Evolutionary conservation across 1,140 invertebrate species (phyloP), one percentile per base, ranked within the genome.

Genomic region (Protaetia brevitarsis): DNA sequence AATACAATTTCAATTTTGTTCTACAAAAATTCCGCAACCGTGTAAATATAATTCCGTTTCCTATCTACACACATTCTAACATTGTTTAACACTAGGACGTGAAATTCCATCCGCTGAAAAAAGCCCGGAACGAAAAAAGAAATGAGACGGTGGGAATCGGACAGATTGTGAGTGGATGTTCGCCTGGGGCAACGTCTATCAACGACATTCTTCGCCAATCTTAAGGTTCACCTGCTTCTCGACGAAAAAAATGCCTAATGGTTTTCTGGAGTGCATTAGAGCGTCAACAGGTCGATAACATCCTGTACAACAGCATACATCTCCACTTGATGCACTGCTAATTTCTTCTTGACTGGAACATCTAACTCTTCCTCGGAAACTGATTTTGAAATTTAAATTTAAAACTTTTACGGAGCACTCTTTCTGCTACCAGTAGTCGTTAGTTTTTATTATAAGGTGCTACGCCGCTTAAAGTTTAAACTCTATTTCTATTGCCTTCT

Each of bases 161-260:
- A 51, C 41, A 51, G 41, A 19, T 19, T 51, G 41, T 23, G 16
- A 51, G 16, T 51, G 16, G 41, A 51, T 51, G 41, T 51, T 51
- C 16, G 41, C 41, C 16, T 7, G 41, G 7, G 19, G 41, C 41
- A 51, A 51, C 41, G 41, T 51, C 41, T 21, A 21, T 51, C 41
- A 51, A 21, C 41, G 41, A 51, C 41, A 51, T 51, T 51, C 41
- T 51, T 51, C 16, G 26, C 41, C 41, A 51, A 51, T 51, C 41
- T 51, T 51, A 51, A 51, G 41, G 41, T 51, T 51, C 41, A 51
- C 41, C 41, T 51, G 41, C 16, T 19, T 51, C 16, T 21, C 41
- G 16, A 10, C 8, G 19, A 7, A 51, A 51, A 19, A 41, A 51
- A 51, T 19, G 16, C 16, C 16, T 51, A 51, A 51, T 51, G 16